Base-by-base conservation (phyloP, 2,797 vertebrate genomes). In the Phataginus tricuspis region DNA sequence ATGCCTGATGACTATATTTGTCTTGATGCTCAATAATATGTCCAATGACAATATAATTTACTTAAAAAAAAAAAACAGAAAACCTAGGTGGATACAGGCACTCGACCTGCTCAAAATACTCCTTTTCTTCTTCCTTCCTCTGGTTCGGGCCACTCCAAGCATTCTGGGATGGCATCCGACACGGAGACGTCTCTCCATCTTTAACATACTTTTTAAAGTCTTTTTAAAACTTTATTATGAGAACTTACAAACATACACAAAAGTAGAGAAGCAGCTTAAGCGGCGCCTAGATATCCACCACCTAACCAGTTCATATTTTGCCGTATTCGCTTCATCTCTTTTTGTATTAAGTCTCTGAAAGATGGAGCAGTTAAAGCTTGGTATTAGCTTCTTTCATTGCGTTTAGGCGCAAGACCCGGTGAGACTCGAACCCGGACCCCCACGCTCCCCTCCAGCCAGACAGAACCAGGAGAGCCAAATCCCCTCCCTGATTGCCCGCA, bases 281-380 rank as follows among this genome's bases (percentile, higher is more conserved):
- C 9, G 2, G 45, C 45, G 45, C 37, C 11, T 57, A 0, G 39
- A 27, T 57, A 23, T 31, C 9, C 39, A 25, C 86, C 31, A 31
- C 13, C 29, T 72, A 61, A 75, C 64, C 9, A 55, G 71, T 82
- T 64, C 45, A 49, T 80, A 75, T 71, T 95, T 89, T 59, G 53
- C 79, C 49, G 13, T 64, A 13, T 75, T 91, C 42, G 16, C 45
- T n/a, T 57, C 42, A 71, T 84, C 55, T 94, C 15, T 78, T 83
- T 95, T 69, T 85, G 23, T 72, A 37, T 95, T 68, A 68, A 71
- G 9, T 95, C 39, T 80, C 91, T 94, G 59, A 75, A 79, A 79
- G n/a, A 45, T 45, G 45, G 45, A 45, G 45, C 45, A 45, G 11
- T 45, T 45, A 2, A 45, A 45, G 45, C 45, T 45, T 45, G 45